phyloP scores from a whole-genome alignment of 2,113 vertebrate genomes.

The Periophthalmus modestus region DNA sequence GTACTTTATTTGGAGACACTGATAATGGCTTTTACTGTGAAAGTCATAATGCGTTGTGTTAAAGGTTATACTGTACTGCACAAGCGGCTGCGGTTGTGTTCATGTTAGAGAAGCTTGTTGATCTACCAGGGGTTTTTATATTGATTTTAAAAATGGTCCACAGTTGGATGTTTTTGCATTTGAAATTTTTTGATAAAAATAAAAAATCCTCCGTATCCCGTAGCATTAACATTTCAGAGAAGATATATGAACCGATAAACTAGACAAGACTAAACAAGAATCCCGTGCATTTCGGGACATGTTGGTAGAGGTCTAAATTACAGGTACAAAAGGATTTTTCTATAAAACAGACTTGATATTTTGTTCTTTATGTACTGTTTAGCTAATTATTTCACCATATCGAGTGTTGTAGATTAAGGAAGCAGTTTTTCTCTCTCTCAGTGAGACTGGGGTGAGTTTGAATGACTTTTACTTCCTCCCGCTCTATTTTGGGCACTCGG shows the following conservation, averaged over 20 bases:
- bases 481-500: not conserved
- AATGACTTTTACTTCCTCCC: not conserved
- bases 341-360: too few species aligned
- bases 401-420: not conserved
- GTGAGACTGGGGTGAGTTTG: not conserved
- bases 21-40: slow-evolving; percentile 4
- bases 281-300: too few species aligned
- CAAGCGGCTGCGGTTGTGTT: not conserved
- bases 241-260: too few species aligned
- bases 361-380: too few species aligned
- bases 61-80: not conserved
- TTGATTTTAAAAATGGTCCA: not conserved
- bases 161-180: not conserved
- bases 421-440: not conserved
- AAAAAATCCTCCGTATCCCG: too few species aligned
- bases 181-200: too few species aligned
- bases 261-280: too few species aligned
- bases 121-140: not conserved
- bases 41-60: not conserved
- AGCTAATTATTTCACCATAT: not conserved
- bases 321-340: too few species aligned
- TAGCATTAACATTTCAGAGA: too few species aligned
- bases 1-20: not conserved
- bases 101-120: not conserved
- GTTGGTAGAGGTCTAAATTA: too few species aligned